Conservation (phyloP, 2,113 vertebrate genomes). For the Pterocles burchelli region DNA sequence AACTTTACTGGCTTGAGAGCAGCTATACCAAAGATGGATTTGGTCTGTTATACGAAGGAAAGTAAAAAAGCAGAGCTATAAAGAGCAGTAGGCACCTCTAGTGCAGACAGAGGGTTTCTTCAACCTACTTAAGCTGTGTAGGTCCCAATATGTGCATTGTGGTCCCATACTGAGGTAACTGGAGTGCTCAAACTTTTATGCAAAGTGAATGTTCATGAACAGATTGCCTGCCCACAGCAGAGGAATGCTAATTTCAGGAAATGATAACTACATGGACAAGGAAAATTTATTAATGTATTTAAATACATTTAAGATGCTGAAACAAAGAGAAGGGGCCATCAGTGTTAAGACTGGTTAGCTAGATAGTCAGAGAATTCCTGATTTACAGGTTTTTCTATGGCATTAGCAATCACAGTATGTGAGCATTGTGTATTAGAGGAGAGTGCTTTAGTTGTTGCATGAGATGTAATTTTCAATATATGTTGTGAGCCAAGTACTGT, state of each 20-base stretch:
- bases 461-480: background rate
- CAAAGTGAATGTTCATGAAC: background rate
- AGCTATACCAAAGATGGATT: background rate
- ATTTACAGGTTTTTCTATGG: background rate
- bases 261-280: background rate
- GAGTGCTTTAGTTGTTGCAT: background rate
- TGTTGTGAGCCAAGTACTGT: background rate
- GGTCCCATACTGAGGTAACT: background rate
- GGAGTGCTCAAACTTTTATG: background rate
- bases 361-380: background rate
- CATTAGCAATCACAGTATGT: background rate
- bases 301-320: background rate
- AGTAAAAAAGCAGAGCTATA: background rate
- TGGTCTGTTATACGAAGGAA: background rate
- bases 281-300: background rate
- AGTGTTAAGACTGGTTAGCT: background rate
- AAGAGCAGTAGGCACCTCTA: background rate
- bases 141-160: background rate
- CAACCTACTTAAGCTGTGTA: background rate
- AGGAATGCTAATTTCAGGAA: background rate
- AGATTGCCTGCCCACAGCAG: background rate
- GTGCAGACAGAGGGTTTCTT: background rate
- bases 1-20: background rate
- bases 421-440: fast-evolving
- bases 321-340: background rate